phyloP scores from a whole-genome alignment of 1,140 invertebrate genomes.

The Lucilia cuprina region DNA sequence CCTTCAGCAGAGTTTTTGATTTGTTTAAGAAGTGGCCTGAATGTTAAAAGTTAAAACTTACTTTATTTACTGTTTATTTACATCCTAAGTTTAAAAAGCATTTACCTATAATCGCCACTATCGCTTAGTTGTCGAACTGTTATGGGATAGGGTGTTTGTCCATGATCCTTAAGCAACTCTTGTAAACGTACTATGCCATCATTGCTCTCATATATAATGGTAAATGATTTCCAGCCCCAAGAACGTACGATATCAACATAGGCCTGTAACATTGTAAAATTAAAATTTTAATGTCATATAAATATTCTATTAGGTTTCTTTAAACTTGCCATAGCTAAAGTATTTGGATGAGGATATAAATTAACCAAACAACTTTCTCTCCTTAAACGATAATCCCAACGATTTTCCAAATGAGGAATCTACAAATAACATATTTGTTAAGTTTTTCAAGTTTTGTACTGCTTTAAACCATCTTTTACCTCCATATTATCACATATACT shows the following conservation, averaged over 20 bases:
- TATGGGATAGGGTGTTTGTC: slow-evolving; percentile 81
- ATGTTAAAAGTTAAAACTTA: background rate
- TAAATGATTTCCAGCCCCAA: slow-evolving; percentile 93
- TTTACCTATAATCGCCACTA: slow-evolving; percentile 80
- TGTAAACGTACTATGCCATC: slow-evolving; percentile 91
- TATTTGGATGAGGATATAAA: slow-evolving; percentile 90
- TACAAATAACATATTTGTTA: slow-evolving; percentile 30
- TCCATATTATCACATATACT: slow-evolving; percentile 96
- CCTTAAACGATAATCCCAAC: slow-evolving; percentile 89
- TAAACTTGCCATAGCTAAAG: slow-evolving; percentile 78
- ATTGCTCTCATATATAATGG: slow-evolving; percentile 94
- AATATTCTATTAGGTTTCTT: slow-evolving; percentile 2
- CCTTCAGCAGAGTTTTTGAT: slow-evolving; percentile 90
- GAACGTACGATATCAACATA: slow-evolving; percentile 88
- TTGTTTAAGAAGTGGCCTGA: slow-evolving; percentile 85
- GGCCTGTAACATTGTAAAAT: slow-evolving; percentile 67
- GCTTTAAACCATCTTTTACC: slow-evolving; percentile 46
- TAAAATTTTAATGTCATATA: background rate
- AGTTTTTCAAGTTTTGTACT: background rate
- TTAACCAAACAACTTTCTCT: slow-evolving; percentile 91
- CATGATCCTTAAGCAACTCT: slow-evolving; percentile 89
- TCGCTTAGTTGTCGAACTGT: slow-evolving; percentile 81
- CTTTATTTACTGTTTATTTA: background rate
- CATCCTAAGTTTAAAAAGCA: too few relatives aligned
- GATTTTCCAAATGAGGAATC: slow-evolving; percentile 91